Evolutionary conservation across 2,888 invertebrate species (phyloP), one percentile per base, ranked within the genome.

Genomic region (Allophyes oxyacanthae): DNA sequence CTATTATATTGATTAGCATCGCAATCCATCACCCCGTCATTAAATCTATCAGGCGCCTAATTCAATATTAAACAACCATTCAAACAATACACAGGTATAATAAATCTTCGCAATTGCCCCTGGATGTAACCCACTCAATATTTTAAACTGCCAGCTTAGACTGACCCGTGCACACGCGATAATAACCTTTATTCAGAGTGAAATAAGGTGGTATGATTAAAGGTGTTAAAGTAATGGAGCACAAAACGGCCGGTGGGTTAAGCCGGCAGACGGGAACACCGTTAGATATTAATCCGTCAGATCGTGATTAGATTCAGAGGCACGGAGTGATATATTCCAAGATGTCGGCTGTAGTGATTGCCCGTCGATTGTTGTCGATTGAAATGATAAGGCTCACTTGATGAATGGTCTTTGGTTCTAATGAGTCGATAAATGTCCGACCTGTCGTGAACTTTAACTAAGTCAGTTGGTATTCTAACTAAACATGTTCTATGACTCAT

Each of bases 301-400:
- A 90, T 92, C 79, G 86, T 91, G 92, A 93, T 92, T 91, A 93
- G 91, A 93, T 92, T 93, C 92, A 87, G 89, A 82, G 89, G 92
- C 92, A 92, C 91, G 92, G 82, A 89, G 90, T 91, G 89, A 90
- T 92, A 87, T 91, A 90, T 90, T 89, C 86, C 81, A 90, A 92
- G 92, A 92, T 92, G 92, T 86, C 84, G 48, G 55, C 41, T 49
- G 44, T 75, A 79, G 78, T 59, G 73, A 57, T 51, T 62, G 36
- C 26, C 45, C 43, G 15, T 20, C 20, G 20, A 20, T 20, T 20
- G 20, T 20, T 53, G 75, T 85, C 79, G 82, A 82, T 79, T 75
- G 37, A n/a, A 42, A 46, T 11, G 42, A 33, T 14, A 26, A 25
- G 10, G 40, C 40, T 48, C 25, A 46, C 20, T 38, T 42, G 59